Percentiles rank a stretch among this genome's conserved stretches.
These are phyloP conservation scores for Sebastes nivosus DNA, from an alignment of 2,797 vertebrate species.

Conservation along the genomic window DNA sequence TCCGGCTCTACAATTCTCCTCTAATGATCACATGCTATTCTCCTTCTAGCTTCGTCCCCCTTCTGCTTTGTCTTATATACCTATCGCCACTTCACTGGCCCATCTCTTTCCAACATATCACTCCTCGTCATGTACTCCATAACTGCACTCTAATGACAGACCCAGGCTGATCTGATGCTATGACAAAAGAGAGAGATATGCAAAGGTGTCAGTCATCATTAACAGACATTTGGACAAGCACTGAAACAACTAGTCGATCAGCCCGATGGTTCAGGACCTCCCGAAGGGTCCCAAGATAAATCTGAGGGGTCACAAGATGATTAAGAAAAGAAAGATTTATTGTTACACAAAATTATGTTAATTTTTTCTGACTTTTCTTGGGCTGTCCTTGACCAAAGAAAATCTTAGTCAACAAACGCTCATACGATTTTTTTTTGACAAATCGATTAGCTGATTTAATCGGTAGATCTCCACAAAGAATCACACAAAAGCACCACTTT, in stretches of 20 bases:
- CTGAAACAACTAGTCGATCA: background rate
- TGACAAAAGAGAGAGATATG: background rate
- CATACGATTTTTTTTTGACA: background rate
- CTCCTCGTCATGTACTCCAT: background rate
- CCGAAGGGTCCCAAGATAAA: background rate
- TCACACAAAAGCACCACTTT: background rate
- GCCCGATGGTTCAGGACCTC: background rate
- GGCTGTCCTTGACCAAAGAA: background rate
- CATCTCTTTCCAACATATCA: background rate
- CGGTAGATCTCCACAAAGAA: no score
- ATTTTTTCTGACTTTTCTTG: no score
- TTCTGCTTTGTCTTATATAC: background rate
- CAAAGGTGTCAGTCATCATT: background rate
- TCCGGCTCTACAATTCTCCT: background rate
- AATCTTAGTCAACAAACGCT: background rate
- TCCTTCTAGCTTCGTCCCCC: background rate
- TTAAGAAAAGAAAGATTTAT: background rate
- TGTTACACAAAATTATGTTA: background rate
- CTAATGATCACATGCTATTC: background rate
- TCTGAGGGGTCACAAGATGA: background rate
- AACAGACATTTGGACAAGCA: background rate
- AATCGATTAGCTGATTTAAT: background rate
- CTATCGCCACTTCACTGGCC: no score
- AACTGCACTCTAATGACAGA: background rate
- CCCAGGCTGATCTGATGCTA: background rate